Conservation (phyloP, 2,113 vertebrate genomes). For the Alligator mississippiensis region DNA sequence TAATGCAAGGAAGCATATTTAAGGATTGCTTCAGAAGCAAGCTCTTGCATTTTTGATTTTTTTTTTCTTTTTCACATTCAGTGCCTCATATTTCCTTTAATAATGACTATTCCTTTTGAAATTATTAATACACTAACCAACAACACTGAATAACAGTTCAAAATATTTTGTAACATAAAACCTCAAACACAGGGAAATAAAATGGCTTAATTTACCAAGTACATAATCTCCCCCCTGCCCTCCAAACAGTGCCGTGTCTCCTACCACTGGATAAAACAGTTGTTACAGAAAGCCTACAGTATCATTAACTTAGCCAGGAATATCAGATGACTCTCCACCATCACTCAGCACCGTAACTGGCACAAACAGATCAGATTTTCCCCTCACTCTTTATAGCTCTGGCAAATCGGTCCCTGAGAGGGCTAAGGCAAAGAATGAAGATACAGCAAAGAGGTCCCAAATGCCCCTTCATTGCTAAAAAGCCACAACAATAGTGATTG, state of each 20-base stretch:
- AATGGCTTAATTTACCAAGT: fast-evolving
- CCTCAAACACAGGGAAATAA: background rate
- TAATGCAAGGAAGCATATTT: fast-evolving
- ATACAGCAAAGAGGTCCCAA: background rate
- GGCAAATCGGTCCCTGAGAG: background rate
- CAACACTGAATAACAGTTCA: background rate
- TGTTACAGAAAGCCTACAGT: fast-evolving
- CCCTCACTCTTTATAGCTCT: background rate
- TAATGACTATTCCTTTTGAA: background rate
- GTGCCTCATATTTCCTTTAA: background rate
- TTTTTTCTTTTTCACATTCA: background rate
- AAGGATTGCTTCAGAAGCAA: background rate
- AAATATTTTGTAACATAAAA: background rate
- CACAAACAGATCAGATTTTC: background rate
- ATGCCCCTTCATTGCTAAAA: background rate
- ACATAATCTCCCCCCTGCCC: fast-evolving
- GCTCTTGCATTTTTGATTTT: background rate
- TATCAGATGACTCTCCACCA: background rate
- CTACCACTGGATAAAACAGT: background rate
- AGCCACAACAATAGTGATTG: background rate
- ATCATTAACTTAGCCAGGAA: background rate
- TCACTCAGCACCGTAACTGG: background rate
- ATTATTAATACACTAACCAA: background rate
- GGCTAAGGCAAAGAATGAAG: background rate
- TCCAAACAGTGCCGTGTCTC: no score